Evolutionary conservation across 2,113 vertebrate genomes (phyloP), one percentile per base, ranked within the genome.

Genomic region (Symphodus melops): DNA sequence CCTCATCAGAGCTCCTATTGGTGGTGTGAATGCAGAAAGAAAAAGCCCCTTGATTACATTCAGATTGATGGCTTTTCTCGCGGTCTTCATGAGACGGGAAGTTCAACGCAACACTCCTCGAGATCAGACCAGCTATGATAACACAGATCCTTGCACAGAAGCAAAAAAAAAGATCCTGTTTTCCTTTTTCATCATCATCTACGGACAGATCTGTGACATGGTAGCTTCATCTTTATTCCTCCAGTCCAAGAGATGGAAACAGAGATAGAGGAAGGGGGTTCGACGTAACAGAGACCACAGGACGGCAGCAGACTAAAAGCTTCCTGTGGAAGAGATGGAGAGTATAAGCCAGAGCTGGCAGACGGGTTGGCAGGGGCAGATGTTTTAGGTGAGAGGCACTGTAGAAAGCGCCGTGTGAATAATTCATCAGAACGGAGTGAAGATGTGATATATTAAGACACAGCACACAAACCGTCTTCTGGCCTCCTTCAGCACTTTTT

Each of bases 371-470:
- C 85, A 89, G 82, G 25, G 75, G 77, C 91, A 89, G 87, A 84
- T 90, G 88, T 87, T 90, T 89, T 88, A 82, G 83, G 83, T 89
- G 85, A 85, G 82, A 89, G 83, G 81, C 75, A 82, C 81, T 86
- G 84, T 78, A 78, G 89, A 87, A 90, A 88, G 81, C 89, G 55
- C 20, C 5, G 33, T 65, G 25, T 93, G 89, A 92, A 92, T 92
- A 89, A 93, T 94, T 92, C 86, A 93, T 89, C 81, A 82, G 78
- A 77, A 72, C 58, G 83, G 80, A 91, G 77, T 88, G 86, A 85
- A 90, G 77, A 90, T 91, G 89, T 87, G 89, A 89, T 92, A 84
- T 91, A 91, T 92, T 90, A 91, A 91, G 83, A 91, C 86, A 72
- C 79, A 63, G 79, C 56, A 65, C 73, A 79, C 69, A 76, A 81